Evolutionary conservation across 1,140 invertebrate species (phyloP).

Genomic region (Rhagoletis zephyria): DNA sequence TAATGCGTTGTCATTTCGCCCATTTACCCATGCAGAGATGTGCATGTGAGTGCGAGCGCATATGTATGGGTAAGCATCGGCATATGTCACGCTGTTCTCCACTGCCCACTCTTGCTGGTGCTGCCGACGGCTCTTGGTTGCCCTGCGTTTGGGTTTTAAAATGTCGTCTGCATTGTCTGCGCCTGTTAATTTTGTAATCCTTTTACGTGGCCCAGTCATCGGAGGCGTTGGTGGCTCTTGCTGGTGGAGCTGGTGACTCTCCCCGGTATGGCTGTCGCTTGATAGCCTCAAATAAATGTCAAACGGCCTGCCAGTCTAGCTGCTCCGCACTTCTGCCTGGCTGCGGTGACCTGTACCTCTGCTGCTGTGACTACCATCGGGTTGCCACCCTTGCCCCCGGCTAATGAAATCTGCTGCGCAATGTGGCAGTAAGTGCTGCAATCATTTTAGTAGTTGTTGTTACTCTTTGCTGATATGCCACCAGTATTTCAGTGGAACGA

Average conservation of each 20-base stretch:
- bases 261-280: neutral
- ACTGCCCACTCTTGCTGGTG: neutral
- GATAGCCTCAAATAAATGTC: slow-evolving; percentile 49
- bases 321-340: neutral
- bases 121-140: neutral
- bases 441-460: slow-evolving; percentile 41
- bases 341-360: too few species aligned
- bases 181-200: slow-evolving; percentile 48
- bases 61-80: neutral
- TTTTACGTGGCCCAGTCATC: neutral
- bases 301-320: slow-evolving; percentile 8
- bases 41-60: neutral
- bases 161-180: slow-evolving; percentile 48
- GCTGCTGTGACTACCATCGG: neutral
- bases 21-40: neutral
- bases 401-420: slow-evolving; percentile 32
- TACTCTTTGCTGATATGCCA: neutral
- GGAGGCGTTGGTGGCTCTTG: neutral
- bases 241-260: neutral
- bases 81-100: neutral
- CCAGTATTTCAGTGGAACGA: slow-evolving; percentile 6
- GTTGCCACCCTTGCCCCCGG: slow-evolving; percentile 27
- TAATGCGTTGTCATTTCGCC: slow-evolving; percentile 17
- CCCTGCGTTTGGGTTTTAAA: slow-evolving; percentile 30
- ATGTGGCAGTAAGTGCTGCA: slow-evolving; percentile 36